Percentiles rank a stretch among this genome's conserved stretches.
Evolutionary conservation across 2,113 vertebrate genomes (phyloP).

Genomic region (Procapra przewalskii): DNA sequence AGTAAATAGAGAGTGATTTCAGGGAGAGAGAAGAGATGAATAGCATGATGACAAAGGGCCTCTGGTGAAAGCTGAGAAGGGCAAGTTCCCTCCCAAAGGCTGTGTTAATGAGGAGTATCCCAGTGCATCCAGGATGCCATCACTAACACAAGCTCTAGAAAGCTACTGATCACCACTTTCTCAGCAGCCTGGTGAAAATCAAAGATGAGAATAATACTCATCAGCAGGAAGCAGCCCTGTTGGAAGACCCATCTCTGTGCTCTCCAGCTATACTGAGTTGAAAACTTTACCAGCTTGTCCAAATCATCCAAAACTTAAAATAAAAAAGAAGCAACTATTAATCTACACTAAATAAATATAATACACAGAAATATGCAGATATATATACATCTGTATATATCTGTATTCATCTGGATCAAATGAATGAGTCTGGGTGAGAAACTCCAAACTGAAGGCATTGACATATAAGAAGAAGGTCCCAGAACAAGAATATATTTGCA

Average conservation of each 20-base stretch:
- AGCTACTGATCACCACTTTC: neutral
- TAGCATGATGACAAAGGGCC: too few relatives aligned
- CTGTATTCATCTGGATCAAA: constrained; percentile 96
- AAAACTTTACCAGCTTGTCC: neutral
- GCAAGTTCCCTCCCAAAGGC: neutral
- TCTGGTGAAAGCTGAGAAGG: neutral
- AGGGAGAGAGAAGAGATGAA: neutral
- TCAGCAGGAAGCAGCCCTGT: constrained; percentile 86
- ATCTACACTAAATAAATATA: constrained; percentile 89
- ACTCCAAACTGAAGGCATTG: constrained; percentile 93
- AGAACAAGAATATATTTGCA: constrained; percentile 87
- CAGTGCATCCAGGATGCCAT: neutral
- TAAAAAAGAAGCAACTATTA: constrained; percentile 88
- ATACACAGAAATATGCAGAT: constrained; percentile 94
- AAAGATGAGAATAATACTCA: neutral
- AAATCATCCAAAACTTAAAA: constrained; percentile 85
- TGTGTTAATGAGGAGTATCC: neutral
- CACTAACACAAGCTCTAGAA: neutral
- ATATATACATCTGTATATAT: constrained; percentile 88
- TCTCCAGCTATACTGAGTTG: constrained; percentile 87
- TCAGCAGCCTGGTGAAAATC: neutral
- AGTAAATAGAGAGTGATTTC: neutral
- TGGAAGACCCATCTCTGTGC: constrained; percentile 91
- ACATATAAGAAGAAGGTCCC: constrained; percentile 92
- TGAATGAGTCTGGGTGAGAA: constrained; percentile 86